Evolutionary conservation across 2,113 vertebrate species (phyloP), one percentile per base, ranked within the genome.

Genomic region (Leucopsar rothschildi): DNA sequence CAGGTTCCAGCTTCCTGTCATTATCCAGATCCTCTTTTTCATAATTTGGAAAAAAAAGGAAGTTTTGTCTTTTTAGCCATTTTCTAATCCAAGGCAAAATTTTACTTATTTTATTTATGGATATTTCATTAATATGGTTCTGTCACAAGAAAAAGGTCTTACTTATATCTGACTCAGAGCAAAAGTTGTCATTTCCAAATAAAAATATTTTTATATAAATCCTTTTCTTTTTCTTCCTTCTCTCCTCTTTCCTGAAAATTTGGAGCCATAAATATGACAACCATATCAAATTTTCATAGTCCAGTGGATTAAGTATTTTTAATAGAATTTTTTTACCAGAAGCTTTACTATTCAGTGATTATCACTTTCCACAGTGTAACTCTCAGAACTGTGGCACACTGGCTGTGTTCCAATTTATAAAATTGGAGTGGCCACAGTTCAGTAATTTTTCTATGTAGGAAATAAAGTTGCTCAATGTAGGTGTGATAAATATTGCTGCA

Each of bases 401-500:
- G 92, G 59, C 92, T 81, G 12, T 59, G 33, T 86, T 93, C 71
- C 79, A 90, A 2, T 86, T 68, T 78, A n/a, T 70, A 68, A 83
- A 92, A 92, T 73, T 65, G 84, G 79, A 96, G 45, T 80, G 55
- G 71, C 28, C 25, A 83, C 50, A 82, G 82, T 90, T 93, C 82
- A 92, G 53, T 85, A 80, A 45, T 86, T 94, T 88, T 94, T 92
- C 88, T 80, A 4, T 69, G 39, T 80, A 88, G n/a, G 55, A 93
- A 80, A 77, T 94, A 55, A 88, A 90, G 47, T 86, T 88, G 39
- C 77, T 94, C 57, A 70, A 72, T 55, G 25, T 45, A 82, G 25
- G 80, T 59, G 72, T 88, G 76, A 59, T 82, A 97, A 94, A 94
- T 96, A 86, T 83, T 84, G 49, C 59, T 52, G 85, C 55, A 52